A percentile compares a stretch with the other conserved stretches of the same genome.
These are phyloP conservation scores for Pollachius pollachius DNA, from an alignment of 2,113 vertebrate species.

Conservation along the genomic window DNA sequence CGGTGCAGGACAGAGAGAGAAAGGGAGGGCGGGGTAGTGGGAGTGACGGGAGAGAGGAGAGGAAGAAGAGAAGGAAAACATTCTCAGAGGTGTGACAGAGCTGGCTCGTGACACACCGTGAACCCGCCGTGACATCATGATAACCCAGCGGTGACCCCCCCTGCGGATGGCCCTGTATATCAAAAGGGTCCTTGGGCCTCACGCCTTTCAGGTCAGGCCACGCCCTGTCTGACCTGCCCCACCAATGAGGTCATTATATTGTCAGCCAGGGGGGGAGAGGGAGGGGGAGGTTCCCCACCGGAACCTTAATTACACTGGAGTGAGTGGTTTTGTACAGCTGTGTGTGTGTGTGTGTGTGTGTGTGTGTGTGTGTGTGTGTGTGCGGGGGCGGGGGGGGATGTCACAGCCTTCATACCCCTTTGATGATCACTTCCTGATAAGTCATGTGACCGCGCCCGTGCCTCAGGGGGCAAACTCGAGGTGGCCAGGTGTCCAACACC, in stretches of 20 bases:
- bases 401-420: slow-evolving; percentile 18
- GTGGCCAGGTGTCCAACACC: neutral
- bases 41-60: neutral
- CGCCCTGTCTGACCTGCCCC: slow-evolving; percentile 13
- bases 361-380: neutral
- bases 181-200: slow-evolving; percentile 10
- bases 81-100: neutral
- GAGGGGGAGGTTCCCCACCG: neutral
- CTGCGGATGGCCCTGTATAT: neutral
- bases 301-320: neutral
- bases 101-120: too few species aligned
- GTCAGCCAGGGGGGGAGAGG: neutral
- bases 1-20: too few species aligned
- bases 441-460: slow-evolving; percentile 42
- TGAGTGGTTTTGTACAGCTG: neutral
- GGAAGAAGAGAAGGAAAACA: neutral
- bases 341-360: slow-evolving; percentile 4
- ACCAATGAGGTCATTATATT: slow-evolving; percentile 20
- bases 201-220: neutral
- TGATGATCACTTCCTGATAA: slow-evolving; percentile 44
- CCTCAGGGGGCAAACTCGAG: slow-evolving; percentile 7
- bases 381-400: neutral
- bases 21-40: neutral
- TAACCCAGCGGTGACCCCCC: slow-evolving; percentile 15
- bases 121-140: neutral